Evolutionary conservation across 2,113 vertebrate species (phyloP).

Genomic region (Colius striatus): DNA sequence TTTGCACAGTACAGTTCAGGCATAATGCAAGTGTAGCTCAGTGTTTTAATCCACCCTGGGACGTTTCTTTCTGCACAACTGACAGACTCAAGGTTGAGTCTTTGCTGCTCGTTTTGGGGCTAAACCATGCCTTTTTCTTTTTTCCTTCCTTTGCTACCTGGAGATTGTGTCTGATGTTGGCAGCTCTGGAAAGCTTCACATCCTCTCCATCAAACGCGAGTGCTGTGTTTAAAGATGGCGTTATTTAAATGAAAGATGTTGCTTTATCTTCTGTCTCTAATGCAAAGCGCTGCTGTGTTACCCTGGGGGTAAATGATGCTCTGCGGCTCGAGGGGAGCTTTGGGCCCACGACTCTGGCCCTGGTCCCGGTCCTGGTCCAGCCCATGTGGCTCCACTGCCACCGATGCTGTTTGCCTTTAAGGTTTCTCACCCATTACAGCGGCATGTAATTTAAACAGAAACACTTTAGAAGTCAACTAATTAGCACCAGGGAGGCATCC

Average conservation of each 20-base stretch:
- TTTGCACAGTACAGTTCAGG: not conserved
- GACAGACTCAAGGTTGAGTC: not conserved
- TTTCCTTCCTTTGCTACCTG: not conserved
- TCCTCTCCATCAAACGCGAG: not conserved
- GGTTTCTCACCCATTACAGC: conserved; percentile 38
- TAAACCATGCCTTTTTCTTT: not conserved
- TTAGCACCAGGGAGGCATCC: conserved; percentile 77
- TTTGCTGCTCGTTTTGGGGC: not conserved
- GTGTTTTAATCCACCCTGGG: conserved; percentile 11
- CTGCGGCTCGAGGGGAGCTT: accelerated
- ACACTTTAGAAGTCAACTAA: conserved; percentile 72
- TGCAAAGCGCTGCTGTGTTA: not conserved
- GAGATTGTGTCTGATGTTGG: not conserved
- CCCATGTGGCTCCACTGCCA: not conserved
- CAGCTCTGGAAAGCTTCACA: not conserved
- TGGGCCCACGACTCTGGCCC: not conserved
- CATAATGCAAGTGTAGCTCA: not conserved
- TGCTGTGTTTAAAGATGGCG: not conserved
- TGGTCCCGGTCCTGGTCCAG: not conserved
- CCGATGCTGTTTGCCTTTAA: conserved; percentile 19
- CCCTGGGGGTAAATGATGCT: not conserved
- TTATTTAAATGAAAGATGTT: not conserved
- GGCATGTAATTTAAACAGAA: conserved; percentile 67
- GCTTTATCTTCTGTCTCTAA: not conserved
- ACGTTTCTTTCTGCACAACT: not conserved